phyloP scores from a whole-genome alignment of 2,797 vertebrate genomes.

The Gambelia wislizenii region DNA sequence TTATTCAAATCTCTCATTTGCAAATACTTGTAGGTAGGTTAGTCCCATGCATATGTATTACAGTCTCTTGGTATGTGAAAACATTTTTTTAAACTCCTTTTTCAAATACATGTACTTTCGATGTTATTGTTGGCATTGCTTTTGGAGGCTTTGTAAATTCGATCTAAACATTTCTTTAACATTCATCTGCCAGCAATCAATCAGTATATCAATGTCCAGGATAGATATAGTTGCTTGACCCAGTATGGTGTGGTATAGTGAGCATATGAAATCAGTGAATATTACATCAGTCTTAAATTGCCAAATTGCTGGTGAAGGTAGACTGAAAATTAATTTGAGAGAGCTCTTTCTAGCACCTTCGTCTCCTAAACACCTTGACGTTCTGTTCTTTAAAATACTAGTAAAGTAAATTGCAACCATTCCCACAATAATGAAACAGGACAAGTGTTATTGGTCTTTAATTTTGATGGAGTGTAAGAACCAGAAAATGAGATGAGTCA shows the following conservation, averaged over 20 bases:
- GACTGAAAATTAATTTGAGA: neutral
- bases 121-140: neutral
- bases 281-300: neutral
- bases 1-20: neutral
- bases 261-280: neutral
- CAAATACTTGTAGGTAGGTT: neutral
- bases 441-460: no score
- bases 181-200: neutral
- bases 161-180: neutral
- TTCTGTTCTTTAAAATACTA: no score
- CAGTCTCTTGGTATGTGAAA: neutral
- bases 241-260: neutral
- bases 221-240: neutral
- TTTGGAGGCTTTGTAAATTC: neutral
- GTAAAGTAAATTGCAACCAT: no score
- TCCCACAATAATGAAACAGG: no score
- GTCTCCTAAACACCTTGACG: no score
- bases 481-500: no score
- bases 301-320: neutral
- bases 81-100: neutral
- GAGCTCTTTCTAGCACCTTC: no score
- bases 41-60: neutral
- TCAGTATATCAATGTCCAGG: neutral
- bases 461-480: no score
- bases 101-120: neutral